These are phyloP conservation scores for Scomber japonicus DNA, from an alignment of 2,113 vertebrate genomes.

Conservation along the genomic window DNA sequence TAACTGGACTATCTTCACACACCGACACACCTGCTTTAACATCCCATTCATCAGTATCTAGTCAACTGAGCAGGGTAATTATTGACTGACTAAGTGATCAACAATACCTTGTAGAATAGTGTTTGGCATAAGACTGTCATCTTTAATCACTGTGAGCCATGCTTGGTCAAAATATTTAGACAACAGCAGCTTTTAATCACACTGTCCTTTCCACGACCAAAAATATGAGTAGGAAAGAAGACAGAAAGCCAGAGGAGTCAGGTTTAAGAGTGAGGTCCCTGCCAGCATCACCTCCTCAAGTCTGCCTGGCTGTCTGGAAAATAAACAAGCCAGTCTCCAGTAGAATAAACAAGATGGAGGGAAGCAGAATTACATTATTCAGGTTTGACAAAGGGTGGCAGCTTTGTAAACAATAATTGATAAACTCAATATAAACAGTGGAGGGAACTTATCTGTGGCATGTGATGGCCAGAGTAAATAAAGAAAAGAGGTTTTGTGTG, in stretches of 20 bases:
- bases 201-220: conserved; percentile 14
- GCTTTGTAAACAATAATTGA: conserved; percentile 59
- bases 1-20: conserved; percentile 21
- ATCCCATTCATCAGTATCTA: conserved; percentile 40
- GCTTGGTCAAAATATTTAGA: conserved; percentile 24
- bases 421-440: conserved; percentile 43
- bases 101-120: conserved; percentile 35
- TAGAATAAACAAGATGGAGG: conserved; percentile 51
- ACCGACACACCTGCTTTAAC: conserved; percentile 37
- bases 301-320: conserved; percentile 55
- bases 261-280: conserved; percentile 43
- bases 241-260: conserved; percentile 35
- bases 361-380: conserved; percentile 45
- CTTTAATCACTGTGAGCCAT: conserved; percentile 21
- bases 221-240: conserved; percentile 16
- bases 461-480: conserved; percentile 27
- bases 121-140: conserved; percentile 18
- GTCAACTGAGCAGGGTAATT: conserved; percentile 16
- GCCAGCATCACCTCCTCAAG: conserved; percentile 52
- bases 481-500: not conserved
- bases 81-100: conserved; percentile 38
- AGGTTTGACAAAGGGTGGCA: conserved; percentile 42
- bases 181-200: conserved; percentile 43
- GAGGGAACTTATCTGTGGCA: conserved; percentile 38
- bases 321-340: conserved; percentile 53